Percentiles rank a stretch among this genome's conserved stretches.
These are phyloP conservation scores for Isoperla grammatica DNA, from an alignment of 2,888 invertebrate genomes.

Conservation along the genomic window DNA sequence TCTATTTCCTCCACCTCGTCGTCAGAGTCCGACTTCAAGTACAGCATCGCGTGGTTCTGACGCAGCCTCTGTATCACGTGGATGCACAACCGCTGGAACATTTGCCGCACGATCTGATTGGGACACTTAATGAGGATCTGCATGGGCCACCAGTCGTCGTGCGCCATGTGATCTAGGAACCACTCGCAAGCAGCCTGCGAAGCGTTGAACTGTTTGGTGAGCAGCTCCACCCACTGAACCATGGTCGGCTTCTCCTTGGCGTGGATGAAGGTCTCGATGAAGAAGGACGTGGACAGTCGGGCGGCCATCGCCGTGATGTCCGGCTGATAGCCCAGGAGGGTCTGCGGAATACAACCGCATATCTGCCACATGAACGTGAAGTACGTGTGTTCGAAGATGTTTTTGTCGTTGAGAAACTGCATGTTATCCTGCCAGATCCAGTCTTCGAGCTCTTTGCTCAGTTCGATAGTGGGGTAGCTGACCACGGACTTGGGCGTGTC, in stretches of 20 bases:
- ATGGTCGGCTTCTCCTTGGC: conserved; percentile 97
- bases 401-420: conserved; percentile 91
- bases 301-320: conserved; percentile 82
- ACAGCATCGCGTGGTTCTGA: conserved; percentile 58
- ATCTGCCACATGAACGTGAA: conserved; percentile 98
- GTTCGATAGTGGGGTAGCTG: conserved; percentile 45
- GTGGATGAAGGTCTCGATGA: conserved; percentile 94
- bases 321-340: conserved; percentile 67
- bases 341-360: conserved; percentile 89
- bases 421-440: conserved; percentile 98
- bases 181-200: conserved; percentile 86
- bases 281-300: conserved; percentile 86
- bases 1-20: conserved; percentile 53
- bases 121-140: conserved; percentile 93
- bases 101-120: conserved; percentile 93
- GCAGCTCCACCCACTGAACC: conserved; percentile 93
- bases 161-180: conserved; percentile 90
- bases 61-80: conserved; percentile 87
- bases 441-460: conserved; percentile 77
- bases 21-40: conserved; percentile 52
- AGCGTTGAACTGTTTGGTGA: conserved; percentile 91
- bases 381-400: conserved; percentile 93
- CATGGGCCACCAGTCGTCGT: conserved; percentile 93
- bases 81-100: conserved; percentile 92
- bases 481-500: conserved; percentile 22